Percentiles rank a stretch among this genome's conserved stretches.
Evolutionary conservation across 2,113 vertebrate genomes (phyloP).

Genomic region (Chaetorhynchus papuensis): DNA sequence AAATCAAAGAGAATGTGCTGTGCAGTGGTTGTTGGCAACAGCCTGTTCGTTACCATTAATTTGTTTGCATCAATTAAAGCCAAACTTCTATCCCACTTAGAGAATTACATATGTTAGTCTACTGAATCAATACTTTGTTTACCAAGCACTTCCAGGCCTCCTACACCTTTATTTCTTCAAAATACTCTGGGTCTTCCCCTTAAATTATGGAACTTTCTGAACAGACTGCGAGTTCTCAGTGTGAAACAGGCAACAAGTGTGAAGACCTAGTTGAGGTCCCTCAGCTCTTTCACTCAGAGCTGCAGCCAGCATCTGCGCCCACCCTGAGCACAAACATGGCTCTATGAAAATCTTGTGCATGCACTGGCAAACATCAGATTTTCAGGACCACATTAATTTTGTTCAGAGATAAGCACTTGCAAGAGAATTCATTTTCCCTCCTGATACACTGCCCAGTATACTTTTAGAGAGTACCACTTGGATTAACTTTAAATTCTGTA

Average conservation of each 20-base stretch:
- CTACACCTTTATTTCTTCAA: background rate
- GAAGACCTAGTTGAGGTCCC: background rate
- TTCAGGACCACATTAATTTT: background rate
- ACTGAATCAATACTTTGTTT: background rate
- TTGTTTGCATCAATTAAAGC: background rate
- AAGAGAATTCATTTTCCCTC: background rate
- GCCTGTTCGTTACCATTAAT: background rate
- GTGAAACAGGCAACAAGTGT: background rate
- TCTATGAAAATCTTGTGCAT: background rate
- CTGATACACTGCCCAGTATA: background rate
- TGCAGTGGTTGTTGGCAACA: background rate
- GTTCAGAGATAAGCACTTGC: background rate
- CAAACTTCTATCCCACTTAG: background rate
- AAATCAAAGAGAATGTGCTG: background rate
- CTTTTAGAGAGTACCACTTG: background rate
- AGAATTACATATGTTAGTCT: background rate
- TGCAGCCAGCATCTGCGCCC: rapidly evolving
- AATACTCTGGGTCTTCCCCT: background rate
- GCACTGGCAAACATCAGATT: background rate
- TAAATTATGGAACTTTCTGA: background rate
- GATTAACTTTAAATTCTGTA: background rate
- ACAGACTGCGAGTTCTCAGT: background rate
- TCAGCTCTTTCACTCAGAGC: background rate
- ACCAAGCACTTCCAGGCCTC: background rate
- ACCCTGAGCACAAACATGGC: background rate